phyloP scores from a whole-genome alignment of 2,113 vertebrate species.

The Myiagra hebetior region DNA sequence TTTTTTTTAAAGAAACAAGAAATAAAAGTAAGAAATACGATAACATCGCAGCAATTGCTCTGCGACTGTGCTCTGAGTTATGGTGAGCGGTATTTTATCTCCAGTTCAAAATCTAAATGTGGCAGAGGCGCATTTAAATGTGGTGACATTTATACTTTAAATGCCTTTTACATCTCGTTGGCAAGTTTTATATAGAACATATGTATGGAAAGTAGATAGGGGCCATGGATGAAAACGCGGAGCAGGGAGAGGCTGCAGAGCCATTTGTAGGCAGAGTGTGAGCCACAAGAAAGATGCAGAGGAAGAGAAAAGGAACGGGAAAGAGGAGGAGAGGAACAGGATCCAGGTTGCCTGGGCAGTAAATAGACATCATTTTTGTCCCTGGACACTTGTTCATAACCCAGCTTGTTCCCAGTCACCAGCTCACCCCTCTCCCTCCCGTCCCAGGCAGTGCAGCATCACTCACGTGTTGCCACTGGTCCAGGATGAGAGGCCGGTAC shows the following conservation, averaged over 20 bases:
- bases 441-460: neutral
- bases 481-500: constrained; percentile 92
- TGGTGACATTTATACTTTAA: constrained; percentile 69
- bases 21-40: constrained; percentile 59
- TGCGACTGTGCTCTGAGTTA: neutral
- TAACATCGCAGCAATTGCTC: neutral
- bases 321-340: neutral
- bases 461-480: constrained; percentile 97
- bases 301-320: neutral
- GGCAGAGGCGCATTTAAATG: constrained; percentile 51
- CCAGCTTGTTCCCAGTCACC: neutral
- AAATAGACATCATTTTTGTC: neutral
- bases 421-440: rapidly evolving
- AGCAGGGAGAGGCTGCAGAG: neutral
- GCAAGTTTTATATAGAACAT: constrained; percentile 65
- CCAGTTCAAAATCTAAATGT: constrained; percentile 61
- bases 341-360: neutral
- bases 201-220: constrained; percentile 50
- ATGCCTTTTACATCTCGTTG: constrained; percentile 61
- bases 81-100: constrained; percentile 39
- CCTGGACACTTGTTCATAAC: neutral
- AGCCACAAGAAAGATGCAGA: neutral
- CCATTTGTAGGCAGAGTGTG: neutral
- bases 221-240: neutral
- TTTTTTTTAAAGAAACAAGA: constrained; percentile 40